Base-by-base conservation (phyloP, 2,113 vertebrate genomes). In the Psittacula cyanocephala region DNA sequence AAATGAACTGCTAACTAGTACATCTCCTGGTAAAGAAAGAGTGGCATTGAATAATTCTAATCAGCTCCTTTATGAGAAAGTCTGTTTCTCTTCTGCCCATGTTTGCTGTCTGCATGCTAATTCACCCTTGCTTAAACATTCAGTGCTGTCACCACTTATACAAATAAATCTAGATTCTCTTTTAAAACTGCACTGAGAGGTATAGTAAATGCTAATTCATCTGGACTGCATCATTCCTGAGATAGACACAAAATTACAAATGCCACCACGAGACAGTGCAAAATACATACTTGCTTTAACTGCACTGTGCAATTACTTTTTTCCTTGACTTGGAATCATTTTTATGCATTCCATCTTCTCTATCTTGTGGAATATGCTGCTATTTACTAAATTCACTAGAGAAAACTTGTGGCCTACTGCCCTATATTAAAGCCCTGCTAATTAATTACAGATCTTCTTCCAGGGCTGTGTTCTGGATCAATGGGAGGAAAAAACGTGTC, bases 71-170 rank as follows among this genome's bases (percentile, higher is more conserved):
- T 94, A 91, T 93, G 68, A 88, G 90, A 57, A 92, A 88, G 79
- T 83, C 91, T 97, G 91, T 95, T 97, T 97, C 91, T 89, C 91
- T 94, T 95, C 87, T 96, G 82, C 79, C 91, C 53, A 10, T 1
- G 79, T 69, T 91, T 96, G 91, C 96, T 94, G 95, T 93, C 95
- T 96, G 90, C 96, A 94, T 96, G 86, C 86, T 97, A 97, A 97
- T 97, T 94, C 89, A 81, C 23, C 29, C 83, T 86, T 75, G 55
- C 81, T 95, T 50, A 19, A 90, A 83, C 77, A 81, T 65, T 31
- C 57, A 37, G 31, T 7, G 43, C 52, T 93, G 47, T 90, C 64
- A 83, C 47, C 69, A 55, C 41, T 62, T 27, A 55, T 1, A 35
- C 79, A 85, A 93, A 53, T 41, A 86, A 84, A 83, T 55, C 64